These are phyloP conservation scores for Strix aluco DNA, from an alignment of 2,113 vertebrate genomes.

Conservation along the genomic window DNA sequence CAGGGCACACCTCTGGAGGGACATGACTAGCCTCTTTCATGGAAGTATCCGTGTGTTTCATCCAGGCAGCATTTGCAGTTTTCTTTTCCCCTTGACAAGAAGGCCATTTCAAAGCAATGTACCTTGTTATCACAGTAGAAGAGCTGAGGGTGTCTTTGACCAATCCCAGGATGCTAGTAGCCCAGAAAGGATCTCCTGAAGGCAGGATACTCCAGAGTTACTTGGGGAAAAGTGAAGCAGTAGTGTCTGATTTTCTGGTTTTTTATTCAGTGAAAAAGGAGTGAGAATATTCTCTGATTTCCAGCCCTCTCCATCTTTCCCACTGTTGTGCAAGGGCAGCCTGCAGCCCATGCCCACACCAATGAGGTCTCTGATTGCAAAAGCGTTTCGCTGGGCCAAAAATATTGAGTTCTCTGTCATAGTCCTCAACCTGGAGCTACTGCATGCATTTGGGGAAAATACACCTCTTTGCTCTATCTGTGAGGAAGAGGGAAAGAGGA, in stretches of 20 bases:
- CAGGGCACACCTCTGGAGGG: neutral
- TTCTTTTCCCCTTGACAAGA: neutral
- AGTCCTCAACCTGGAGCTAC: neutral
- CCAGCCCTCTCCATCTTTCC: neutral
- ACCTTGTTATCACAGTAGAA: neutral
- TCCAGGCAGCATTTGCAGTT: neutral
- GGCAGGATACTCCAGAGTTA: neutral
- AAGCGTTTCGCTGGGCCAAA: neutral
- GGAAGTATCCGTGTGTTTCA: neutral
- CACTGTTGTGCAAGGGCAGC: neutral
- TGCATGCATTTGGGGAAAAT: accelerated
- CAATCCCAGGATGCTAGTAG: neutral
- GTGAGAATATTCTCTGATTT: neutral
- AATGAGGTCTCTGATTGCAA: neutral
- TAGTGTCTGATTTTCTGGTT: neutral
- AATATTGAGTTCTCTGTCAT: neutral
- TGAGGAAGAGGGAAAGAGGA: neutral
- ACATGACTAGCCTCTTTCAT: neutral
- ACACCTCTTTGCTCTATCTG: neutral
- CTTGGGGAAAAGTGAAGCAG: neutral
- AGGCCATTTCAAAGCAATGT: accelerated
- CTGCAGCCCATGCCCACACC: neutral
- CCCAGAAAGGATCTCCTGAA: neutral
- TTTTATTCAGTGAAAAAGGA: neutral
- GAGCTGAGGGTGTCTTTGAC: neutral